Percentiles rank a stretch among this genome's conserved stretches.
Conservation (phyloP, 2,888 invertebrate species). For the Malacosoma neustria region DNA sequence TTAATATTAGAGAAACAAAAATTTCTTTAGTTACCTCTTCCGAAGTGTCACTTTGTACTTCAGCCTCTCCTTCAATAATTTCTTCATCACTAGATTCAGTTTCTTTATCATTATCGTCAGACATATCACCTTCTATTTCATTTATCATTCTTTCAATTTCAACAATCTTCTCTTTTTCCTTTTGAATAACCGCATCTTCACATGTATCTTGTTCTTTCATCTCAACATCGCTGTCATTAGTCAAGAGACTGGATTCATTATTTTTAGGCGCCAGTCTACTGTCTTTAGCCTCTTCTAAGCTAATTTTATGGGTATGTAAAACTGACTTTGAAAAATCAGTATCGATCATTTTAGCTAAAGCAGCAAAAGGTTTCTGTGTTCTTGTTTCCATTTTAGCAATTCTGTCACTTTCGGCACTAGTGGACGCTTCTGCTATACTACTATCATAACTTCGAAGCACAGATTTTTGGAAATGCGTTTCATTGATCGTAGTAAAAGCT, state of each 20-base stretch:
- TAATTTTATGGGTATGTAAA: conserved; percentile 37
- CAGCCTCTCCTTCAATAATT: conserved; percentile 9
- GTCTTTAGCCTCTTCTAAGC: conserved; percentile 26
- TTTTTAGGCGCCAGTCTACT: conserved; percentile 8
- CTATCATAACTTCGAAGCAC: conserved; percentile 41
- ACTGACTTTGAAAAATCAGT: conserved; percentile 44
- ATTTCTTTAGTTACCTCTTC: conserved; percentile 20
- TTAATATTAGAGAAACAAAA: too few relatives aligned
- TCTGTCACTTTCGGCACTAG: conserved; percentile 16
- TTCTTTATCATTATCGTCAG: conserved; percentile 26
- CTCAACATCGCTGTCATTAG: conserved; percentile 55
- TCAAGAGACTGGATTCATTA: conserved; percentile 47
- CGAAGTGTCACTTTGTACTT: conserved; percentile 15
- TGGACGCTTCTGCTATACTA: conserved; percentile 27
- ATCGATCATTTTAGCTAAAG: conserved; percentile 31
- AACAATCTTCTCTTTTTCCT: conserved; percentile 52
- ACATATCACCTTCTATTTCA: conserved; percentile 57
- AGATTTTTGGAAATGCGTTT: conserved; percentile 42
- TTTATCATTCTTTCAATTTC: conserved; percentile 62
- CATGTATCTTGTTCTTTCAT: conserved; percentile 25
- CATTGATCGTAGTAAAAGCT: conserved; percentile 37
- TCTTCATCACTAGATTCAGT: conserved; percentile 13
- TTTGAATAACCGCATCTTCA: conserved; percentile 34
- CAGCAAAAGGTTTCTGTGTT: conserved; percentile 21
- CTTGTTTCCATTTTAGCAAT: conserved; percentile 14